phyloP scores from a whole-genome alignment of 2,113 vertebrate species.

The Alces alces region DNA sequence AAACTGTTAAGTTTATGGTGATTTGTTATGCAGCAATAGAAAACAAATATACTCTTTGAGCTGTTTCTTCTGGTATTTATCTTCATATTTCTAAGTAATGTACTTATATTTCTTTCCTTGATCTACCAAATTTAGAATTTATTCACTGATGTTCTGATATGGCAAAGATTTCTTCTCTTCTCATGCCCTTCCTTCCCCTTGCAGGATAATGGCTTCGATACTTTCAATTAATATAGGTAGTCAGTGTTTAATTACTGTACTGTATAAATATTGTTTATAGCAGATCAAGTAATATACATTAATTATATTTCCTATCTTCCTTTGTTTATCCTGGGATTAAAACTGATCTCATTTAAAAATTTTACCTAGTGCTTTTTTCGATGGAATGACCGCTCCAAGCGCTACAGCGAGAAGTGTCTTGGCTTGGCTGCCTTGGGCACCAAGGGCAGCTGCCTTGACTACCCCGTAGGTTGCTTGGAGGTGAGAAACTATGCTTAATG shows the following conservation, averaged over 20 bases:
- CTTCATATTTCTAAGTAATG: not conserved
- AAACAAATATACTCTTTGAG: not conserved
- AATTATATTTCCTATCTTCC: not conserved
- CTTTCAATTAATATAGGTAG: not conserved
- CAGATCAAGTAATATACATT: not conserved
- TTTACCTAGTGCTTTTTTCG: not conserved
- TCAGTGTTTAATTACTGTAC: not conserved
- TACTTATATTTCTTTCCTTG: not conserved
- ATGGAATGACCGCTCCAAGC: not conserved
- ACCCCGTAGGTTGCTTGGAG: not conserved
- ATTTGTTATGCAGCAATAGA: not conserved
- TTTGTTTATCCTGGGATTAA: not conserved
- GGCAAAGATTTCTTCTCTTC: not conserved
- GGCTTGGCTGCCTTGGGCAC: no score
- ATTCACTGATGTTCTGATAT: not conserved
- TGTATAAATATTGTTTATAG: not conserved
- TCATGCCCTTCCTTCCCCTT: not conserved
- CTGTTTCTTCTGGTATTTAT: not conserved
- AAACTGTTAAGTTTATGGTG: not conserved
- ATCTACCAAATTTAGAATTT: not conserved
- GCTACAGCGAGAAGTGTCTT: not conserved
- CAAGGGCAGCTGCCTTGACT: no score
- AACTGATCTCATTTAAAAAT: not conserved
- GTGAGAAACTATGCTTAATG: conserved; percentile 68
- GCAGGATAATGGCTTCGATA: not conserved